phyloP scores from a whole-genome alignment of 1,140 invertebrate genomes.

The Bombus picipes region DNA sequence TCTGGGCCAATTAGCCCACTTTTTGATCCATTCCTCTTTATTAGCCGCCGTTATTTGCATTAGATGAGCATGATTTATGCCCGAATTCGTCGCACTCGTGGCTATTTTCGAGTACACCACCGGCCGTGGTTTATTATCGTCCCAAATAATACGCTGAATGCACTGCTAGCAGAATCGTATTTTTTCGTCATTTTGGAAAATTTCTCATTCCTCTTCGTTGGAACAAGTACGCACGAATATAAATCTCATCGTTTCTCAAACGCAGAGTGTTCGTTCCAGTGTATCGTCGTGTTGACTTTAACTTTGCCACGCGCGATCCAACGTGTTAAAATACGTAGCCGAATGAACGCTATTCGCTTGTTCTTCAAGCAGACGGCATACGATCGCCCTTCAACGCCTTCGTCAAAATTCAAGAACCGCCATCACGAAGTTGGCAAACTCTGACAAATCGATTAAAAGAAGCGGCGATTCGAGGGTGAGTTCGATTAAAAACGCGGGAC shows the following conservation, averaged over 20 bases:
- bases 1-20: constrained; percentile 30
- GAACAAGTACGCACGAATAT: no score
- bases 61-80: constrained; percentile 5
- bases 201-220: no score
- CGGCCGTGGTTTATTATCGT: neutral
- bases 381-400: neutral
- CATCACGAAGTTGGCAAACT: neutral
- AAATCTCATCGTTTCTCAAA: no score
- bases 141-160: neutral
- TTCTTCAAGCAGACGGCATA: no score
- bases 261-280: no score
- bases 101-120: neutral
- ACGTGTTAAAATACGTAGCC: no score
- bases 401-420: neutral
- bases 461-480: neutral
- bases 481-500: constrained; percentile 28
- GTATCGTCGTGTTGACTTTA: no score
- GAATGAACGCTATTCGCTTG: no score
- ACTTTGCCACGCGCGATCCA: no score
- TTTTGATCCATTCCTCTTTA: constrained; percentile 1
- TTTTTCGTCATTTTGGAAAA: no score
- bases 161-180: no score
- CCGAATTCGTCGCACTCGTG: neutral
- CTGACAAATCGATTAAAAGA: neutral
- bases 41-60: constrained; percentile 3